Evolutionary conservation across 2,888 invertebrate genomes (phyloP).

Genomic region (Patella ulyssiponensis): DNA sequence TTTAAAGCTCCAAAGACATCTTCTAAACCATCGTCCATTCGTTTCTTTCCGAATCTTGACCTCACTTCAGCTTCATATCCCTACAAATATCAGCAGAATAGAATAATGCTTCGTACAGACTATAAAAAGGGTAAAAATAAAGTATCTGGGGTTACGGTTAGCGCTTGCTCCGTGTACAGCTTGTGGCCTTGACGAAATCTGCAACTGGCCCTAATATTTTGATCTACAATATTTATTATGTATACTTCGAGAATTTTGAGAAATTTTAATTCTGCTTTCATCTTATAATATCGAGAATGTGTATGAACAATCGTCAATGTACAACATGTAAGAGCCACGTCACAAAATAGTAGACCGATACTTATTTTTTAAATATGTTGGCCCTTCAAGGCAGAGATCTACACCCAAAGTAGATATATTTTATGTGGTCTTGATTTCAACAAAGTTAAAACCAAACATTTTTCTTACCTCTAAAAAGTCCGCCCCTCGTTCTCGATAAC

Average conservation of each 20-base stretch:
- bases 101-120: too few species aligned
- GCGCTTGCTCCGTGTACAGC: too few species aligned
- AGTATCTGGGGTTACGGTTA: too few species aligned
- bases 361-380: not conserved
- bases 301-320: too few species aligned
- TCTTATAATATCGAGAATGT: too few species aligned
- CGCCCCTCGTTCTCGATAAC: slow-evolving; percentile 62
- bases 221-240: too few species aligned
- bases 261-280: too few species aligned
- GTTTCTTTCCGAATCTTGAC: slow-evolving; percentile 35
- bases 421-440: not conserved
- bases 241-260: too few species aligned
- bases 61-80: slow-evolving; percentile 31
- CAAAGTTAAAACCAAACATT: not conserved
- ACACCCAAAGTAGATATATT: not conserved
- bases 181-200: too few species aligned
- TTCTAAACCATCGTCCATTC: slow-evolving; percentile 50
- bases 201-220: too few species aligned
- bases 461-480: slow-evolving; percentile 54
- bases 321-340: too few species aligned
- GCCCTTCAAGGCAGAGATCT: not conserved
- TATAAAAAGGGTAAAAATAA: too few species aligned
- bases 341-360: not conserved
- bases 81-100: not conserved
- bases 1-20: slow-evolving; percentile 55